Evolutionary conservation across 1,140 invertebrate species (phyloP).

Genomic region (Heterodera schachtii): DNA sequence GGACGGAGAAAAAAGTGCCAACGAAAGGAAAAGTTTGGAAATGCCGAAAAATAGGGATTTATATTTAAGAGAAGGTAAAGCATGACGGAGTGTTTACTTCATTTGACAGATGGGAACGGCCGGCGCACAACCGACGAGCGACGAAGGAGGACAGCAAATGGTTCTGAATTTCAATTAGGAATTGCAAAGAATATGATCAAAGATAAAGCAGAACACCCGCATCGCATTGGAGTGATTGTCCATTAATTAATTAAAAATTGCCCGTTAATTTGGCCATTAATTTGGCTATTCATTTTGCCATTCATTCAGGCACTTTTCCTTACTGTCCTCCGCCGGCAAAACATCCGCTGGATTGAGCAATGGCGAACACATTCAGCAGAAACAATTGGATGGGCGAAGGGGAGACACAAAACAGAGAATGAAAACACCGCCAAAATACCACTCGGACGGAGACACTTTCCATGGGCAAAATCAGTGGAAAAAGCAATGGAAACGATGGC

Average conservation of each 20-base stretch:
- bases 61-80: background rate
- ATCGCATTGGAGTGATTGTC: no score
- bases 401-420: background rate
- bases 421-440: background rate
- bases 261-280: no score
- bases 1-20: no score
- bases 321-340: slow-evolving; percentile 28
- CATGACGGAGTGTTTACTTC: background rate
- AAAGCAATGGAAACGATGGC: no score
- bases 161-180: background rate
- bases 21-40: no score
- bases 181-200: no score
- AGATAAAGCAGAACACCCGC: no score
- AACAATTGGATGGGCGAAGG: background rate
- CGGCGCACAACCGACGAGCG: slow-evolving; percentile 23
- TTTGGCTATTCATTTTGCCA: background rate
- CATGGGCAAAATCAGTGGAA: background rate
- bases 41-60: background rate
- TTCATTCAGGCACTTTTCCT: no score
- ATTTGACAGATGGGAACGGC: slow-evolving; percentile 18
- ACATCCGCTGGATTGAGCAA: slow-evolving; percentile 13
- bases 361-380: slow-evolving; percentile 1
- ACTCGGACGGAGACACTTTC: background rate
- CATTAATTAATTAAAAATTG: no score
- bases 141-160: slow-evolving; percentile 29